Evolutionary conservation across 2,888 invertebrate genomes (phyloP).

Genomic region (Drosophila cyrtoloma): DNA sequence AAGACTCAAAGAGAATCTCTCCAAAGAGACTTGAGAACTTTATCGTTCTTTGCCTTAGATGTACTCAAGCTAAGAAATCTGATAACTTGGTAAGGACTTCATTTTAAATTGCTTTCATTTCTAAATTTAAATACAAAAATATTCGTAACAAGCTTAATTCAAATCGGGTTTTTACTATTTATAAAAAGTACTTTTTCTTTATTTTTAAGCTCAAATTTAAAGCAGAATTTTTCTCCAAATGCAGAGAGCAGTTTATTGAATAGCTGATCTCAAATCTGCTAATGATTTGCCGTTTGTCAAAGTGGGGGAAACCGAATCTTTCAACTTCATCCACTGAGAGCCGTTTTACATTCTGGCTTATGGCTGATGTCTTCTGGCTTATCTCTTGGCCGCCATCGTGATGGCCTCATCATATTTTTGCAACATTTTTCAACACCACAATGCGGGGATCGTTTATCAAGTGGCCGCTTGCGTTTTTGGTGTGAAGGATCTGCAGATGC

Average conservation of each 20-base stretch:
- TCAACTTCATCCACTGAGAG: neutral
- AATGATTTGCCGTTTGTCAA: slow-evolving; percentile 48
- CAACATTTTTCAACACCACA: slow-evolving; percentile 79
- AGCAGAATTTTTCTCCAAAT: neutral
- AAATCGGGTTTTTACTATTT: accelerated
- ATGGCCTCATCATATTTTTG: slow-evolving; percentile 83
- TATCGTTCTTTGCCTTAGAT: neutral
- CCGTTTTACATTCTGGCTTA: slow-evolving; percentile 13
- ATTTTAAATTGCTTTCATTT: neutral
- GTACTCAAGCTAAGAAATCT: neutral
- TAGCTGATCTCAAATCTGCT: slow-evolving; percentile 18
- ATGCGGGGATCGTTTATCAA: slow-evolving; percentile 75
- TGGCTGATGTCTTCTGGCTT: slow-evolving; percentile 20
- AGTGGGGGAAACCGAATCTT: slow-evolving; percentile 13
- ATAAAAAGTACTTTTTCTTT: neutral
- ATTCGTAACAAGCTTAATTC: neutral
- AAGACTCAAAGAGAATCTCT: neutral
- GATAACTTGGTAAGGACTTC: neutral
- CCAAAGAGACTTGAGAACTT: neutral
- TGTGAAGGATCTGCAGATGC: slow-evolving; percentile 59
- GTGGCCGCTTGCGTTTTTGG: slow-evolving; percentile 21
- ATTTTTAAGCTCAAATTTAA: neutral
- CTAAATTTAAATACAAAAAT: neutral
- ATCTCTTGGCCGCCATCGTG: slow-evolving; percentile 70
- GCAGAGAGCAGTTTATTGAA: neutral